Evolutionary conservation across 23 tunicate species (phyloP).

Genomic region (Phallusia fumigata): DNA sequence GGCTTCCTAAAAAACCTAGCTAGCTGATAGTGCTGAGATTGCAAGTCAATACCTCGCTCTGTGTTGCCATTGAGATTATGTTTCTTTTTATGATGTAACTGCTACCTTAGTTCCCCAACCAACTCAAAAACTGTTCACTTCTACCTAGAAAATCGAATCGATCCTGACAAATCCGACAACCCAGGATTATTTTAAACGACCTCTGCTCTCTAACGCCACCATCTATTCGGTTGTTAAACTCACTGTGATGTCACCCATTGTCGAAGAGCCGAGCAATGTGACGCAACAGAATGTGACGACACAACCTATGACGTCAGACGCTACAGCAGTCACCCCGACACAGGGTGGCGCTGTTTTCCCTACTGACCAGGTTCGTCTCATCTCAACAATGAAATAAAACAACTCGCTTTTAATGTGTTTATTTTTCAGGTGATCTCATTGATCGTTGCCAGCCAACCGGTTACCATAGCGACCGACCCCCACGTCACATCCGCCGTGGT

Average conservation of each 20-base stretch:
- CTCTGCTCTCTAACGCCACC: slow-evolving; percentile 14
- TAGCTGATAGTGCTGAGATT: too few species aligned
- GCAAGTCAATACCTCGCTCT: too few species aligned
- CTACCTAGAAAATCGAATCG: slow-evolving; percentile 22
- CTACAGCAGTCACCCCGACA: not conserved
- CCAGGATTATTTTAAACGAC: slow-evolving; percentile 40
- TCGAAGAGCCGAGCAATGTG: not conserved
- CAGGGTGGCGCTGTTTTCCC: not conserved
- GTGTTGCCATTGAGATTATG: too few species aligned
- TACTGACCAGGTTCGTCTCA: not conserved
- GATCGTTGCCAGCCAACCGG: slow-evolving; percentile 32
- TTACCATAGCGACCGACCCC: slow-evolving; percentile 17
- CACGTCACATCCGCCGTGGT: slow-evolving; percentile 29
- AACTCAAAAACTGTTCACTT: not conserved
- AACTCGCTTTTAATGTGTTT: too few species aligned
- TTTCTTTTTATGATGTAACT: too few species aligned
- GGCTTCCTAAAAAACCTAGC: too few species aligned
- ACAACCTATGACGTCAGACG: not conserved
- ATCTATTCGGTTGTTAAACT: slow-evolving; percentile 19
- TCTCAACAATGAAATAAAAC: too few species aligned
- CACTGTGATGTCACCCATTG: not conserved
- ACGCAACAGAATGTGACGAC: not conserved
- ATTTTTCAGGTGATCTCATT: not conserved
- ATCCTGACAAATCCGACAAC: slow-evolving; percentile 14
- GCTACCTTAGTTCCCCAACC: too few species aligned